These are phyloP conservation scores for Nesogale talazaci DNA, from an alignment of 2,113 vertebrate species.

Conservation along the genomic window DNA sequence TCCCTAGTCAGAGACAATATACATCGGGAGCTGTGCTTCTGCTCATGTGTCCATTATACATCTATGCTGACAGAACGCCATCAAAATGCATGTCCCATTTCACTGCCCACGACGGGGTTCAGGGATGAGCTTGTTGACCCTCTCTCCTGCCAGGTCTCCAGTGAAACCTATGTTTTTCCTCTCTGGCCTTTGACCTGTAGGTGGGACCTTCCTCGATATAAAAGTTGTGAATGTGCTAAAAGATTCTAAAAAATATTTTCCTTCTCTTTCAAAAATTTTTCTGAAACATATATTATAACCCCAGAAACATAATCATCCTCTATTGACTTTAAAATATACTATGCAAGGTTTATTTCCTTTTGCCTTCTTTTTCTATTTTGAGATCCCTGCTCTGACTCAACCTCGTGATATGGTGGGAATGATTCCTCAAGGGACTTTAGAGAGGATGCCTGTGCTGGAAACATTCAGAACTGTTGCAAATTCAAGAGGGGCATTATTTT, in stretches of 20 bases:
- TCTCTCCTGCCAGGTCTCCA: too few relatives aligned
- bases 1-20: not conserved
- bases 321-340: not conserved
- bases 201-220: too few relatives aligned
- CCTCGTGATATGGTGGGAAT: not conserved
- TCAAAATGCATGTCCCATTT: too few relatives aligned
- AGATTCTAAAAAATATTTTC: too few relatives aligned
- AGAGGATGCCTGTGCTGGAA: not conserved
- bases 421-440: not conserved
- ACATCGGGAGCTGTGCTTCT: too few relatives aligned
- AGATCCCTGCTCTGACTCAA: not conserved
- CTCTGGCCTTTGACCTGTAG: too few relatives aligned
- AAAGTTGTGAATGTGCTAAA: too few relatives aligned
- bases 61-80: too few relatives aligned
- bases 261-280: not conserved
- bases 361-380: not conserved
- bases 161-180: too few relatives aligned
- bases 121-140: too few relatives aligned
- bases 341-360: not conserved
- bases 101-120: too few relatives aligned
- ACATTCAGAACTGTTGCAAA: not conserved
- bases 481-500: slow-evolving; percentile 17
- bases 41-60: too few relatives aligned
- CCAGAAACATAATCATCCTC: not conserved
- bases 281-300: not conserved